Base-by-base conservation (phyloP, 2,113 vertebrate genomes). In the Strix aluco region DNA sequence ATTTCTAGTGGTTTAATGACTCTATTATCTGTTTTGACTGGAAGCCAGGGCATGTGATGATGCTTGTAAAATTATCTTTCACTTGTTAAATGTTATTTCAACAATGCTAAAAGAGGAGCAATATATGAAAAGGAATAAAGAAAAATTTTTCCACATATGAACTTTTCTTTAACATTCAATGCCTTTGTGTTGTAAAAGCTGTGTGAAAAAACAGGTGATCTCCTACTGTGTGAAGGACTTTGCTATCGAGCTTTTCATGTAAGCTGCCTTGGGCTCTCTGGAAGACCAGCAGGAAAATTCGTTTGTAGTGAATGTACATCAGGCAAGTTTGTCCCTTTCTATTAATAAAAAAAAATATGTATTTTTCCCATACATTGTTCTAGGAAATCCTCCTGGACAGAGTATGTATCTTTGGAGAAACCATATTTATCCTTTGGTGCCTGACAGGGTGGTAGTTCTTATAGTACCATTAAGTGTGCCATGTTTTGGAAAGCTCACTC, bases 191-290 rank as follows among this genome's bases (percentile, higher is more conserved):
- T 96, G 96, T 81, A 7, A 95, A 97, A 99, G 99, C 81, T 98
- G 65, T 99, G 99, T 95, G 99, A 99, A 97, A 98, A 98, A 97
- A 96, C 98, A 3, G 99, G 99, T 74, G 98, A 99, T 95, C 95
- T 99, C 83, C 95, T 99, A 36, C 96, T 99, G 47, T 99, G 99
- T 94, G 99, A 99, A 96, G 99, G 99, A 15, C 98, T 98, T 75
- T 99, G 99, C 86, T 99, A 97, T 77, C 98, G 99, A 38, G 98
- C 99, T 65, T 99, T 99, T 97, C 99, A 99, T 94, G 97, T 98
- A 12, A 97, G 98, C 44, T 99, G 99, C 97, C 97, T 99, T 30
- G 99, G 98, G 66, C 98, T 98, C n/a, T 79, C 98, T 54, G 81
- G 97, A 75, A 98, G 97, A 91, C 98, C 99, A 4, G 98, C 98